Percentiles rank a stretch among this genome's conserved stretches.
Conservation (phyloP, 2,797 vertebrate genomes). For the Podarcis siculus region DNA sequence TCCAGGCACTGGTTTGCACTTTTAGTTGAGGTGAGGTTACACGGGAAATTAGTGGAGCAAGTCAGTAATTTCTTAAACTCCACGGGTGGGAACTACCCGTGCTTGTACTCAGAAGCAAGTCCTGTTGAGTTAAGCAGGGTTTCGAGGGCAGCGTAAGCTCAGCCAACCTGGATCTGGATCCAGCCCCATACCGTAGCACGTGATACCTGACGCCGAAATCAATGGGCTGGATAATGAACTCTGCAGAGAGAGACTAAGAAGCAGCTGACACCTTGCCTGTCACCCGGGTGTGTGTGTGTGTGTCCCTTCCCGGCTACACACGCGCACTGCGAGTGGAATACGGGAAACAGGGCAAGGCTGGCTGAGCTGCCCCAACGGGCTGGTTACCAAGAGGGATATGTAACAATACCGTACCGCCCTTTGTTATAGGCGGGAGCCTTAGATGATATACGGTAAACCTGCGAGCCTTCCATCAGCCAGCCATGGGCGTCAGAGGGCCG, state of each 20-base stretch:
- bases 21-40: not conserved
- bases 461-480: not conserved
- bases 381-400: no score
- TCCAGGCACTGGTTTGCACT: no score
- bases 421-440: not conserved
- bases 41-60: not conserved
- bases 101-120: no score
- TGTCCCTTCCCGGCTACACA: no score
- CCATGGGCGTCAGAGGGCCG: not conserved
- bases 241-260: not conserved
- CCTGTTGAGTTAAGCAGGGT: no score
- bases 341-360: fast-evolving
- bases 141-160: no score
- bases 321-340: not conserved
- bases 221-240: not conserved
- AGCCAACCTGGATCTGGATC: not conserved
- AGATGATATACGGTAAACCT: fast-evolving
- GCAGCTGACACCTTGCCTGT: not conserved
- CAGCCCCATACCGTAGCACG: not conserved
- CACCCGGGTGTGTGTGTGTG: not conserved
- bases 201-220: not conserved
- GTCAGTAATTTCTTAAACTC: not conserved
- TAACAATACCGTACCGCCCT: no score
- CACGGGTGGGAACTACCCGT: not conserved
- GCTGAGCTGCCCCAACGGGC: not conserved